Base-by-base conservation (phyloP, 2,113 vertebrate species). In the Bagarius yarrelli region DNA sequence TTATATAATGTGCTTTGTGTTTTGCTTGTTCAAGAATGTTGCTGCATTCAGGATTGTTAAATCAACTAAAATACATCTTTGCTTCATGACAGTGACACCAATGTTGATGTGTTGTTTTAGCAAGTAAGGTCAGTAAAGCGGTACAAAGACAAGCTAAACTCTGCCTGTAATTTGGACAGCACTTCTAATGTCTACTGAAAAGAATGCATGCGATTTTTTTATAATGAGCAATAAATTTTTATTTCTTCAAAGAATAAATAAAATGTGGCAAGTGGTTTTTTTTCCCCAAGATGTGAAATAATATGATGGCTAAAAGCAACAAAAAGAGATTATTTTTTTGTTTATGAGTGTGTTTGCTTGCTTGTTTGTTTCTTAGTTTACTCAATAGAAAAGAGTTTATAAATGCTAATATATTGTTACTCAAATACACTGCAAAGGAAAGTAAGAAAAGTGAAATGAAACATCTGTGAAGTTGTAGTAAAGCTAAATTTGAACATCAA, bases 171-270 rank as follows among this genome's bases (percentile, higher is more conserved):
- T 82, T 76, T 85, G 81, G 74, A 85, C 63, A 83, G 53, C 67
- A 76, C 50, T 85, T 70, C 70, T 63, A 15, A 82, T 47, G 69
- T 67, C 80, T 85, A 71, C 77, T 80, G 66, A 83, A 56, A 23
- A 85, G 59, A 82, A 76, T 85, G 81, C 84, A 85, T 83, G 84
- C 64, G 3, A 34, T 30, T 53, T 85, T 79, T 83, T 69, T 52
- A 40, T 78, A 79, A 63, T 80, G 80, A 76, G 70, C 63, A 85
- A 85, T 77, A 82, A 80, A 85, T 30, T 0, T 61, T 55, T 72
- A 55, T 77, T 85, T 82, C 78, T 21, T 4, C 13, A 32, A 71
- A 72, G 5, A 30, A 3, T 19, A 60, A 63, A 50, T 9, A 21
- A 76, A 12, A 36, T 4, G 55, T 80, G 34, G 6, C 52, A 25